Evolutionary conservation across 2,113 vertebrate species (phyloP).

Genomic region (Nothoprocta pentlandii): DNA sequence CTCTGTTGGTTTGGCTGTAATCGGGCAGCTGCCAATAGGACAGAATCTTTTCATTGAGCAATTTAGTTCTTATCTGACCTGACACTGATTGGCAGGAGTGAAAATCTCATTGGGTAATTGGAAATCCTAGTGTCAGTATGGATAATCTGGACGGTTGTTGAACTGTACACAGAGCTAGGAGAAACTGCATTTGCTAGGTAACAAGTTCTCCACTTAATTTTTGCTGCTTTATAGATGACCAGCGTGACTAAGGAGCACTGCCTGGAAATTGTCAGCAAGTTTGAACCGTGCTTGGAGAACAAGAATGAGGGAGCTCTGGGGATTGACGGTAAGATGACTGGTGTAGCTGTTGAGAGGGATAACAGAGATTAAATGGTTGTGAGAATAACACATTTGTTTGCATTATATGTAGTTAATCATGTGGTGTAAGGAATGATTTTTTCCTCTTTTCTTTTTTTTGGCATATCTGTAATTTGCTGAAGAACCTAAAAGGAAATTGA

Average conservation of each 20-base stretch:
- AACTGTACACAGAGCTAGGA: background rate
- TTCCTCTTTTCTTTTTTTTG: background rate
- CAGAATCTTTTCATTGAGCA: background rate
- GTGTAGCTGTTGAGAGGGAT: background rate
- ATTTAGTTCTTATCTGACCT: constrained; percentile 29
- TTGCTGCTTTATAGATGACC: constrained; percentile 83
- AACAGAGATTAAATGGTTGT: background rate
- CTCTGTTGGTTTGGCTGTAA: background rate
- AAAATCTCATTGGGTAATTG: constrained; percentile 66
- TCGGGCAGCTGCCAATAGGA: constrained; percentile 47
- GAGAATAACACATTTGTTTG: background rate
- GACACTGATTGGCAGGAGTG: constrained; percentile 73
- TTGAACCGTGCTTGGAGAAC: constrained; percentile 94
- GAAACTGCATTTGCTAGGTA: background rate
- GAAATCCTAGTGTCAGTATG: constrained; percentile 6
- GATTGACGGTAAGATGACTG: constrained; percentile 89
- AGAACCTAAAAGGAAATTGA: background rate
- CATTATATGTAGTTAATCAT: background rate
- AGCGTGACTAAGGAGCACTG: constrained; percentile 90
- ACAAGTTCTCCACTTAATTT: background rate
- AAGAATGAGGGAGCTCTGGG: constrained; percentile 89
- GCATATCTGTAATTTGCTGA: background rate
- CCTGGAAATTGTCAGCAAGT: constrained; percentile 89
- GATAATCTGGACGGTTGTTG: constrained; percentile 31
- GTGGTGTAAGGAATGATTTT: background rate